These are phyloP conservation scores for Harpegnathos saltator DNA, from an alignment of 1,140 invertebrate genomes.

Conservation along the genomic window DNA sequence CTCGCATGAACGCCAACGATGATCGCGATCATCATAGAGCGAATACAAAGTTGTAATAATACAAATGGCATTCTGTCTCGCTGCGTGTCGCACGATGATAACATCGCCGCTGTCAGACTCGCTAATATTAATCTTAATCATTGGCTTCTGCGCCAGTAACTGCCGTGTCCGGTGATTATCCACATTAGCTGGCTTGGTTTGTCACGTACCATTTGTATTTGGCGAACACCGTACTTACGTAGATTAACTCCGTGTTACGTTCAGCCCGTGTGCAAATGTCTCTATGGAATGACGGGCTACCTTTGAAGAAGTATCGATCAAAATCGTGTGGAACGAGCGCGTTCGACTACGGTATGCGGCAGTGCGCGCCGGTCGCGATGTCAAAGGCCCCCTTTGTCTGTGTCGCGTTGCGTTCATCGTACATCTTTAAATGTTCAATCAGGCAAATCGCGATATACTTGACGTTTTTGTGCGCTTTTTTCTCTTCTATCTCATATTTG, in stretches of 20 bases:
- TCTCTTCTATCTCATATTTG: slow-evolving; percentile 9
- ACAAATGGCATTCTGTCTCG: slow-evolving; percentile 35
- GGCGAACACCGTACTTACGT: slow-evolving; percentile 26
- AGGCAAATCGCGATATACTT: slow-evolving; percentile 36
- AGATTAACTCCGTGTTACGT: slow-evolving; percentile 38
- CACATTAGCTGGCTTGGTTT: slow-evolving; percentile 60
- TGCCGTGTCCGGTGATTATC: slow-evolving; percentile 61
- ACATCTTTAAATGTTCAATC: slow-evolving; percentile 51
- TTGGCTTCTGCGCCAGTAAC: slow-evolving; percentile 57
- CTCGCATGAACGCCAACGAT: neutral
- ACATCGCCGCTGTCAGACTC: slow-evolving; percentile 59
- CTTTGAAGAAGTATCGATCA: slow-evolving; percentile 28
- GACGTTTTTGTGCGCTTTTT: slow-evolving; percentile 13
- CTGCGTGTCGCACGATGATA: slow-evolving; percentile 53
- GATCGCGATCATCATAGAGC: neutral
- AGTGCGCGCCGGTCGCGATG: neutral
- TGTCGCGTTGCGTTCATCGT: slow-evolving; percentile 28
- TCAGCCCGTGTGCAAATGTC: slow-evolving; percentile 21
- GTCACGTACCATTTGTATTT: slow-evolving; percentile 55
- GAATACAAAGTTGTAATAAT: slow-evolving; percentile 42
- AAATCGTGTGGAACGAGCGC: neutral
- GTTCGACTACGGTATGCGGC: no score
- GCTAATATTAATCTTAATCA: slow-evolving; percentile 64
- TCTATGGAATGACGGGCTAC: neutral
- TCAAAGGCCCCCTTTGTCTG: slow-evolving; percentile 27